A percentile compares a stretch with the other conserved stretches of the same genome.
These are phyloP conservation scores for Andrena flavipes DNA, from an alignment of 2,888 invertebrate species.

Conservation along the genomic window DNA sequence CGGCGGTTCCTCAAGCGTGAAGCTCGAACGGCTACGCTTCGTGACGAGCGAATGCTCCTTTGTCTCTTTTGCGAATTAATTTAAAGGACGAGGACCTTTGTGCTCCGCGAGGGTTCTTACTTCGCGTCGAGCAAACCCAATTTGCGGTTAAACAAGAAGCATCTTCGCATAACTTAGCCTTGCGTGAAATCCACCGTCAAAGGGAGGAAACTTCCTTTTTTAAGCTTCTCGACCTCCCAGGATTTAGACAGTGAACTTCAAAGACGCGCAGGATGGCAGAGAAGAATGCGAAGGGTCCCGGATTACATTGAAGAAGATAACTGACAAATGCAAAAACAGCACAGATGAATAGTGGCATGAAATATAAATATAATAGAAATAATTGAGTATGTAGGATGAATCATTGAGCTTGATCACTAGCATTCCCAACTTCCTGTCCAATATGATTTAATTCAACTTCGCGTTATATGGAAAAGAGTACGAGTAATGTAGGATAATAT, in stretches of 20 bases:
- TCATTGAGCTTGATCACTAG: too few relatives aligned
- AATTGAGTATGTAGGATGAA: too few relatives aligned
- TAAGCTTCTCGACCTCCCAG: constrained; percentile 52
- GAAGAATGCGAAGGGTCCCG: constrained; percentile 12
- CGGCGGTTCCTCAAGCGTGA: constrained; percentile 50
- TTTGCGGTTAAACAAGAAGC: constrained; percentile 81
- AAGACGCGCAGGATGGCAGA: constrained; percentile 37
- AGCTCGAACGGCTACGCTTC: constrained; percentile 47
- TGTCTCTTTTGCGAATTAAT: constrained; percentile 70
- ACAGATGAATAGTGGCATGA: too few relatives aligned
- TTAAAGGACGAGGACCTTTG: constrained; percentile 73
- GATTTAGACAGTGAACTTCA: constrained; percentile 58
- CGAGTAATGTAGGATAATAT: too few relatives aligned
- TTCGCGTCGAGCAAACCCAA: constrained; percentile 73
- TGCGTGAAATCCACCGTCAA: constrained; percentile 82
- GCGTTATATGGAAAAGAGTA: too few relatives aligned
- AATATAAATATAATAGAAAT: too few relatives aligned
- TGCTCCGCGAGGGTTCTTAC: constrained; percentile 68
- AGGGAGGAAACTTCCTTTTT: constrained; percentile 76
- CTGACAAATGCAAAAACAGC: too few relatives aligned
- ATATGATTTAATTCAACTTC: too few relatives aligned
- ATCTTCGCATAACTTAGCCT: constrained; percentile 80
- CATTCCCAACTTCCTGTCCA: too few relatives aligned
- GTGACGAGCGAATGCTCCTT: constrained; percentile 53
- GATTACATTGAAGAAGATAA: background rate